A percentile compares a stretch with the other conserved stretches of the same genome.
phyloP scores from a whole-genome alignment of 2,888 invertebrate species.

The Crematogaster levior region DNA sequence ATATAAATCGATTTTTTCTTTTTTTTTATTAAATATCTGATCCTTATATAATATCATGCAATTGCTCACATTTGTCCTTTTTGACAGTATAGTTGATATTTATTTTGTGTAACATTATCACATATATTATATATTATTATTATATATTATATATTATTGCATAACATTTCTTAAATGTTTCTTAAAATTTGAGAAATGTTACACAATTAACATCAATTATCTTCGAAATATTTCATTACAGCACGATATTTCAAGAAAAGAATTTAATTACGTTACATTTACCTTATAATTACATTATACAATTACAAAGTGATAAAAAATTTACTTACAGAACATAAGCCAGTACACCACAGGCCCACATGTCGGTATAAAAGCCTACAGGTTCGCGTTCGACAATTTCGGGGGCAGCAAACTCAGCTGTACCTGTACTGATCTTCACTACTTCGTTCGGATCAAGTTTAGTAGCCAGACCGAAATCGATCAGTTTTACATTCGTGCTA shows the following conservation, averaged over 20 bases:
- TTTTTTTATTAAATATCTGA: no score
- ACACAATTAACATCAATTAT: no score
- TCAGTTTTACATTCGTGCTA: slow-evolving; percentile 98
- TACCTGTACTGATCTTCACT: slow-evolving; percentile 99
- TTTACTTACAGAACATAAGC: slow-evolving; percentile 97
- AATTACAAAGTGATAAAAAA: not conserved
- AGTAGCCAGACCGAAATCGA: slow-evolving; percentile 99
- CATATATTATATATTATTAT: no score
- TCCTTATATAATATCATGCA: no score
- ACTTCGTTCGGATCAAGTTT: slow-evolving; percentile 99
- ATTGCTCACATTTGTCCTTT: no score
- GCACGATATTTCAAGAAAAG: not conserved
- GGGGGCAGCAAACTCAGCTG: slow-evolving; percentile 99
- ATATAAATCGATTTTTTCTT: no score
- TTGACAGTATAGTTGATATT: no score
- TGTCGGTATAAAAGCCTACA: slow-evolving; percentile 99
- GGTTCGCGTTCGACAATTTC: slow-evolving; percentile 99
- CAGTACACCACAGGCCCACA: slow-evolving; percentile 99
- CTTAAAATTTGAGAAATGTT: no score
- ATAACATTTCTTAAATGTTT: no score
- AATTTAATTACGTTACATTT: not conserved
- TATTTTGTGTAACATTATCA: no score
- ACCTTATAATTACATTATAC: no score
- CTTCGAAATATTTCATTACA: not conserved
- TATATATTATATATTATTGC: no score